Conservation (phyloP, 2,113 vertebrate species). For the Panthera uncia region DNA sequence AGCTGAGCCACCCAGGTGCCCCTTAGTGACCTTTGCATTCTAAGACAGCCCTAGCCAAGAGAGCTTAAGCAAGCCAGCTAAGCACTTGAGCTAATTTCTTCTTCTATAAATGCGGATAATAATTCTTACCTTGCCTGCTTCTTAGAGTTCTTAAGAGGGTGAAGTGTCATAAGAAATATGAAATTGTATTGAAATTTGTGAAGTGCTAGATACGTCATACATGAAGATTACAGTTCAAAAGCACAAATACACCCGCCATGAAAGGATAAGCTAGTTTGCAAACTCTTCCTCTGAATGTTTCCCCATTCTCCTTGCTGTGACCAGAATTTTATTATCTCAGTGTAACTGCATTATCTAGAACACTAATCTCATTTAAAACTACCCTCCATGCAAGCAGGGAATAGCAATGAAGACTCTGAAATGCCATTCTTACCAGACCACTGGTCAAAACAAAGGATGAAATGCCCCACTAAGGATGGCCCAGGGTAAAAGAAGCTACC, state of each 20-base stretch:
- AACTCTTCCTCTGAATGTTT: not conserved
- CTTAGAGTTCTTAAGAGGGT: not conserved
- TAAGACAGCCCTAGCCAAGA: not conserved
- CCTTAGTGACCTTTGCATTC: not conserved
- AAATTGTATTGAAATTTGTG: not conserved
- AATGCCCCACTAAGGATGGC: not conserved
- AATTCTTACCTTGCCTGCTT: not conserved
- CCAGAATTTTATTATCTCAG: not conserved
- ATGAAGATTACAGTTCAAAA: not conserved
- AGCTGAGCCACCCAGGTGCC: too few species aligned
- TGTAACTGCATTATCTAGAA: not conserved
- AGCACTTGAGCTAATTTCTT: not conserved
- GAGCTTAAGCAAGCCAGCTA: not conserved
- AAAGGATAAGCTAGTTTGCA: not conserved
- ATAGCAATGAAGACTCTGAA: not conserved
- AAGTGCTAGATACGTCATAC: not conserved
- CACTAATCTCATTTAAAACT: not conserved
- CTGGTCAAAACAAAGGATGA: not conserved
- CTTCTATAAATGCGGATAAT: not conserved
- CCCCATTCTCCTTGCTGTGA: not conserved
- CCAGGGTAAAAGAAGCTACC: not conserved
- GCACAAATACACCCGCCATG: not conserved
- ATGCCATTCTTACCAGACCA: not conserved
- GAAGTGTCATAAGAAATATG: not conserved
- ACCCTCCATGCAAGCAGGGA: not conserved